These are phyloP conservation scores for Hetaerina titia DNA, from an alignment of 2,888 invertebrate species.

Conservation along the genomic window DNA sequence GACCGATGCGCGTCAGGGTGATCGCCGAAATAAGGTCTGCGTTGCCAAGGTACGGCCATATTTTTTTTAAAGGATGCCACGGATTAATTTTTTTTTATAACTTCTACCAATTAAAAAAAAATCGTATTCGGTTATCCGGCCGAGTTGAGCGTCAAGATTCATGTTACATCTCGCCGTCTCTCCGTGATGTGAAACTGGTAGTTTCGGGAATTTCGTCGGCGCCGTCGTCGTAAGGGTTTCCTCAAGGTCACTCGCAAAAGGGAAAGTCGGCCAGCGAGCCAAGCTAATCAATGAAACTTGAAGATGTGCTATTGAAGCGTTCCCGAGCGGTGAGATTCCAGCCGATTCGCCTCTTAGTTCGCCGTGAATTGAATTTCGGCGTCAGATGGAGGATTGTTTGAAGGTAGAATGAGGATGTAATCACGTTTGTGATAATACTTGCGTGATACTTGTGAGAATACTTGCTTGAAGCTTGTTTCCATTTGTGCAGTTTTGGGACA, in stretches of 20 bases:
- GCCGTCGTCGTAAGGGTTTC: neutral
- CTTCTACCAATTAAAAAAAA: neutral
- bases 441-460: no score
- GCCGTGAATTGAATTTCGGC: neutral
- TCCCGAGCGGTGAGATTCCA: neutral
- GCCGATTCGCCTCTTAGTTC: neutral
- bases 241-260: neutral
- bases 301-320: neutral
- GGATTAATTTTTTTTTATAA: neutral
- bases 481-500: no score
- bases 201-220: neutral
- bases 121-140: neutral
- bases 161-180: neutral
- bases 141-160: neutral
- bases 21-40: neutral
- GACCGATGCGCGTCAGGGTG: no score
- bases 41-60: neutral
- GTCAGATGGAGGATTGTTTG: no score
- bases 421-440: neutral
- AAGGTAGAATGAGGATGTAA: no score
- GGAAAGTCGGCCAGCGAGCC: neutral
- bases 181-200: neutral
- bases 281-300: neutral
- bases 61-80: neutral
- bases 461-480: no score